These are phyloP conservation scores for Brachyhypopomus occidentalis DNA, from an alignment of 2,113 vertebrate species.

Conservation along the genomic window DNA sequence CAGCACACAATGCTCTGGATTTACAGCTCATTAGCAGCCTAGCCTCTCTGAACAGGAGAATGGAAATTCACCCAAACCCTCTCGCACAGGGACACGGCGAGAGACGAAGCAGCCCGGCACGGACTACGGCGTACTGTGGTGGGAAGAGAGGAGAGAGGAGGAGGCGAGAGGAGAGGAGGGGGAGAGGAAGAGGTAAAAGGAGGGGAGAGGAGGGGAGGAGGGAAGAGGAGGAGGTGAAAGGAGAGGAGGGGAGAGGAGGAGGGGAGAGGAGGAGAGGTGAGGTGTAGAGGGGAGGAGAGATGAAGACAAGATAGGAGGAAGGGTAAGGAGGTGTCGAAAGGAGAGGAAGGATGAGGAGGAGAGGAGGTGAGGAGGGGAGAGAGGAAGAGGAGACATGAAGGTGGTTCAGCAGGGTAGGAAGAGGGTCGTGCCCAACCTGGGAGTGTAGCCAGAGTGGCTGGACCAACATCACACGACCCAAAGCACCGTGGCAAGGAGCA, in stretches of 20 bases:
- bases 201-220: no score
- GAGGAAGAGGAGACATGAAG: conserved; percentile 2
- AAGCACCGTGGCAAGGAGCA: conserved; percentile 36
- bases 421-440: conserved; percentile 10
- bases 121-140: neutral
- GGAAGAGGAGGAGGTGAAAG: neutral
- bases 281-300: conserved; percentile 27
- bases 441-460: conserved; percentile 34
- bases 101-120: neutral
- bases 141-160: neutral
- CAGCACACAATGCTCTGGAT: conserved; percentile 42
- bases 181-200: conserved; percentile 21
- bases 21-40: conserved; percentile 49
- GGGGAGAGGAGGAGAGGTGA: conserved; percentile 38
- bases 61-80: conserved; percentile 22
- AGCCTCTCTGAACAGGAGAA: conserved; percentile 27
- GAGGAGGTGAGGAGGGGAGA: no score
- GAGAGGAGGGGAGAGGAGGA: neutral
- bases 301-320: conserved; percentile 50
- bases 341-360: neutral
- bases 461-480: conserved; percentile 47
- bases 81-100: neutral
- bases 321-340: neutral
- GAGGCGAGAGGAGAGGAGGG: neutral
- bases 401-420: conserved; percentile 11